phyloP scores from a whole-genome alignment of 2,888 invertebrate genomes.

The Onthophagus sagittarius region DNA sequence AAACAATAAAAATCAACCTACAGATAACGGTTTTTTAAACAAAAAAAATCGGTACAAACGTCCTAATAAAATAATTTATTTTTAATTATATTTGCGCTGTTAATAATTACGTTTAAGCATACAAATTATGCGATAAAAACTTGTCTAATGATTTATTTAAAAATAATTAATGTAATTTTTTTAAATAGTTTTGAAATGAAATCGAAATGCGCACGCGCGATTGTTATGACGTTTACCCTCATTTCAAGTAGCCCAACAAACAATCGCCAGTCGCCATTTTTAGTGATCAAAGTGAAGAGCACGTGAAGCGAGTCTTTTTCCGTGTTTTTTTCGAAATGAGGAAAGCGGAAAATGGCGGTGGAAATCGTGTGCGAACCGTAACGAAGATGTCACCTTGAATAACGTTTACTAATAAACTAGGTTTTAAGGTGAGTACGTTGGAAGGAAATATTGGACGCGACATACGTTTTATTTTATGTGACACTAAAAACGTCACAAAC shows the following conservation, averaged over 20 bases:
- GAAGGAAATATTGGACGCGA: neutral
- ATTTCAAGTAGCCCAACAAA: conserved; percentile 25
- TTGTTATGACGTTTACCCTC: conserved; percentile 7
- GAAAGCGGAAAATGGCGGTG: too few species aligned
- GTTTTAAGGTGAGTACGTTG: neutral
- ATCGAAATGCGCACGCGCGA: conserved; percentile 5
- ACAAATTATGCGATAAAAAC: too few species aligned
- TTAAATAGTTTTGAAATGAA: too few species aligned
- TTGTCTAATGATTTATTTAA: too few species aligned
- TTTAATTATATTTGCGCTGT: neutral
- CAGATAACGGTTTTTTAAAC: neutral
- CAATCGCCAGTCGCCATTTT: conserved; percentile 24
- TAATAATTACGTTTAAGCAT: too few species aligned
- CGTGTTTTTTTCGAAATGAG: too few species aligned
- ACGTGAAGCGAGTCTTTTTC: too few species aligned
- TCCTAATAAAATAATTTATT: neutral
- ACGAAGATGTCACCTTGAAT: neutral
- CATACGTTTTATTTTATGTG: neutral
- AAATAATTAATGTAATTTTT: too few species aligned
- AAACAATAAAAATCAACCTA: too few species aligned
- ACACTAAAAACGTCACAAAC: conserved; percentile 13
- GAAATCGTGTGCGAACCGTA: neutral
- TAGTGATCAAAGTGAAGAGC: conserved; percentile 1
- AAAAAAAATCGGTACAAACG: neutral
- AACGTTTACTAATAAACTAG: neutral